Evolutionary conservation across 2,113 vertebrate genomes (phyloP), one percentile per base, ranked within the genome.

Genomic region (Malurus melanocephalus): DNA sequence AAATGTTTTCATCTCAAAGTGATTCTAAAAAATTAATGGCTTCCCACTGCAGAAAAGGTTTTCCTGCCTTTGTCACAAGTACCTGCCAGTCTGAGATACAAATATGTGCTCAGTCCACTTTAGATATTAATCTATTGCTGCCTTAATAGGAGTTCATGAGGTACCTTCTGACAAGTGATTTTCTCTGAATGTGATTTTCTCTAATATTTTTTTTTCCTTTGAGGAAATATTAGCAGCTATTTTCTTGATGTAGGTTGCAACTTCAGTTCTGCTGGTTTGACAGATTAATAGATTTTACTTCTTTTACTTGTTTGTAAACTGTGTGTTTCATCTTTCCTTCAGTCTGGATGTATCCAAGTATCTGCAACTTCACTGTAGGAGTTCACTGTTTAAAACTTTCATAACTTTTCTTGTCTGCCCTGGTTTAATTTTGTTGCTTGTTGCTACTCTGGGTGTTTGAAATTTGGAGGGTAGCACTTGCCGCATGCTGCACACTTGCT

Each of bases 31-130:
- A 46, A 33, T 23, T 45, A 17, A 49, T 4, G 4, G 10, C 42
- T 73, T 7, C 52, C 32, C 0, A 0, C 32, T 53, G 33, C 28
- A 42, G 46, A 68, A 73, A 73, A 87, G 10, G 16, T 33, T 88
- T 80, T 69, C 43, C 26, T 71, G 11, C 28, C 13, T 3, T 26
- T 55, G 51, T 48, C 48, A 69, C 23, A 18, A 43, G 23, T 48
- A 21, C 16, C 23, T 56, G 24, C 32, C 45, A 45, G 43, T 49
- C 64, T 42, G 22, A 60, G 22, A 46, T 9, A 32, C 9, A 85
- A 65, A 42, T 2, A 0, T 0, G 0, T 19, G 7, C 10, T 73
- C 4, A 1, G 20, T 35, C n/a, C 52, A 32, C 21, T 62, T 67
- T 28, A 55, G 32, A 66, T 74, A 83, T 74, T 61, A 69, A 68